phyloP scores from a whole-genome alignment of 2,797 vertebrate species.

The Diceros bicornis region DNA sequence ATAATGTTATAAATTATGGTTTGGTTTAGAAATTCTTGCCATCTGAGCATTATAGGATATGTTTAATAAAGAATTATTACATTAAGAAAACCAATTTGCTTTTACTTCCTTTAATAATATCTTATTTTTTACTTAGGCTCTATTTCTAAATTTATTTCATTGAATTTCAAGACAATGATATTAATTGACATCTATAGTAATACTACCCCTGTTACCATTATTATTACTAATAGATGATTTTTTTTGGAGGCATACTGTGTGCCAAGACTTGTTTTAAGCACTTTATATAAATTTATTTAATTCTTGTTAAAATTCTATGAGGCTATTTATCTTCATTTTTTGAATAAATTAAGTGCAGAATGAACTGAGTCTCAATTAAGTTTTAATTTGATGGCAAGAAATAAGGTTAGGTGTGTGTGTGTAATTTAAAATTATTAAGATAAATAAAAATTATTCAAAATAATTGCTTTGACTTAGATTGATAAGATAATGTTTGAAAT shows the following conservation, averaged over 20 bases:
- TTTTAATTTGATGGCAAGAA: not conserved
- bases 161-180: not conserved
- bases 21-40: not conserved
- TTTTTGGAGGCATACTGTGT: not conserved
- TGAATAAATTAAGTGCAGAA: not conserved
- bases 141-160: constrained; percentile 9
- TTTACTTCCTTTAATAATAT: constrained; percentile 2
- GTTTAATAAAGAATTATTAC: not conserved
- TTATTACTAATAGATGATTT: not conserved
- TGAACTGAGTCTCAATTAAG: not conserved
- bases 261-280: not conserved
- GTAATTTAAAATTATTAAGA: not conserved
- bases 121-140: not conserved
- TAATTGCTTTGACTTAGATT: not conserved
- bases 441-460: not conserved
- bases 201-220: not conserved
- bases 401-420: not conserved
- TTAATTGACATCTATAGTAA: not conserved
- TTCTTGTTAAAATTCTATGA: not conserved
- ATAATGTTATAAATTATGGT: not conserved
- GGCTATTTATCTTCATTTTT: not conserved
- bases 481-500: not conserved
- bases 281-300: not conserved
- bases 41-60: not conserved
- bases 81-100: not conserved